phyloP scores from a whole-genome alignment of 2,888 invertebrate species.

The Creontiades dilutus region DNA sequence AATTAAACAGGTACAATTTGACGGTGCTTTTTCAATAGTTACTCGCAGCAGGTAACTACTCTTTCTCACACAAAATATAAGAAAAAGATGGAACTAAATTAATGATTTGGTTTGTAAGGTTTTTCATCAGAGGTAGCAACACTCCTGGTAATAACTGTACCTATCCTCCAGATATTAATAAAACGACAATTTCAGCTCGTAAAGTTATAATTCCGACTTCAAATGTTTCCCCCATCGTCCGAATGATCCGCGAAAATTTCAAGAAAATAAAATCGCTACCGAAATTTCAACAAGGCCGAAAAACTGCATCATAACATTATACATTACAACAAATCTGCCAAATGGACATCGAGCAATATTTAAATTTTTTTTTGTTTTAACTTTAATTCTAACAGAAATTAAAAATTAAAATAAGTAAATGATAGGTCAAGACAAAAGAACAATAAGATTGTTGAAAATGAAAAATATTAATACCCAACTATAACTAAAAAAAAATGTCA shows the following conservation, averaged over 20 bases:
- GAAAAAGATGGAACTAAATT: too few relatives aligned
- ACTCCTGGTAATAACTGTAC: too few relatives aligned
- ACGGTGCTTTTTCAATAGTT: too few relatives aligned
- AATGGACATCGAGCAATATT: background rate
- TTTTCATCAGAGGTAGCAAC: too few relatives aligned
- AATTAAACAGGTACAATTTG: too few relatives aligned
- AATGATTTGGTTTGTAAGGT: too few relatives aligned
- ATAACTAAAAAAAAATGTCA: constrained; percentile 41
- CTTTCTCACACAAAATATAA: too few relatives aligned
- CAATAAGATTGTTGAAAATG: background rate
- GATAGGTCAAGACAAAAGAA: background rate
- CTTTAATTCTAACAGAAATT: background rate
- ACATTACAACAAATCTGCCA: background rate
- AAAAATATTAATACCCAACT: constrained; percentile 43
- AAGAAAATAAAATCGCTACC: background rate
- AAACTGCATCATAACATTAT: constrained; percentile 15
- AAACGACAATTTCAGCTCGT: too few relatives aligned
- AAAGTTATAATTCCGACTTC: too few relatives aligned
- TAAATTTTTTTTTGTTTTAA: background rate
- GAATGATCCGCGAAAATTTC: background rate
- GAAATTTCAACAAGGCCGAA: background rate
- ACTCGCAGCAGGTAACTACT: too few relatives aligned
- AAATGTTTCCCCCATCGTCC: too few relatives aligned
- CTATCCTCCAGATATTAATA: too few relatives aligned
- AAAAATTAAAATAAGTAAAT: background rate